Base-by-base conservation (phyloP, 2,797 vertebrate genomes). In the Spea hammondii region DNA sequence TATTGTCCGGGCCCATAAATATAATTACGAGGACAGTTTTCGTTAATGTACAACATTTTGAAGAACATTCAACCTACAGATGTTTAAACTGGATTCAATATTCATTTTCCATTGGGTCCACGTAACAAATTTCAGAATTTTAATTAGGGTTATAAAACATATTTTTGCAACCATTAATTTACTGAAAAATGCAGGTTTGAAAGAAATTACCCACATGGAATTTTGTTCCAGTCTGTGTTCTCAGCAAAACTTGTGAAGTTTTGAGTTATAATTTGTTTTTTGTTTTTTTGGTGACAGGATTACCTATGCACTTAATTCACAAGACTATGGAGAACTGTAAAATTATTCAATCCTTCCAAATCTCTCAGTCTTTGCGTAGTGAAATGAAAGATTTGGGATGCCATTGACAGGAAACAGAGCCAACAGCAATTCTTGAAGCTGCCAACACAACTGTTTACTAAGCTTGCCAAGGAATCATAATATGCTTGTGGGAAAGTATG, bases 401-500 rank as follows among this genome's bases (percentile, higher is more conserved):
- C 79, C 79, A 79, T 83, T 80, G 77, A 78, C 78, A 86, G 85
- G 68, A 74, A 70, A 85, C 80, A 86, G 83, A 89, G 86, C 88
- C 89, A 89, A 88, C 85, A 87, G 87, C 87, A 83, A 83, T 47
- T 48, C 83, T 13, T 55, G 66, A 14, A 70, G 83, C 88, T 90
- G 91, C 89, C 90, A 89, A 79, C 82, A 85, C 88, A 88, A 91
- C 88, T 88, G 89, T 87, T 88, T 88, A 5, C 82, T 80, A 84
- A 86, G 86, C 85, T 87, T 91, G 89, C 89, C 90, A 90, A 88
- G 80, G 82, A 87, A 85, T 86, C 87, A 89, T 85, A 86, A 90
- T 87, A 86, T 76, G 87, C 86, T 89, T 90, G 87, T 90, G 89
- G 90, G 89, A 88, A 90, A 91, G 90, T 85, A 88, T 85, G 88